phyloP scores from a whole-genome alignment of 2,113 vertebrate genomes.

The Boulengeromyrus knoepffleri region DNA sequence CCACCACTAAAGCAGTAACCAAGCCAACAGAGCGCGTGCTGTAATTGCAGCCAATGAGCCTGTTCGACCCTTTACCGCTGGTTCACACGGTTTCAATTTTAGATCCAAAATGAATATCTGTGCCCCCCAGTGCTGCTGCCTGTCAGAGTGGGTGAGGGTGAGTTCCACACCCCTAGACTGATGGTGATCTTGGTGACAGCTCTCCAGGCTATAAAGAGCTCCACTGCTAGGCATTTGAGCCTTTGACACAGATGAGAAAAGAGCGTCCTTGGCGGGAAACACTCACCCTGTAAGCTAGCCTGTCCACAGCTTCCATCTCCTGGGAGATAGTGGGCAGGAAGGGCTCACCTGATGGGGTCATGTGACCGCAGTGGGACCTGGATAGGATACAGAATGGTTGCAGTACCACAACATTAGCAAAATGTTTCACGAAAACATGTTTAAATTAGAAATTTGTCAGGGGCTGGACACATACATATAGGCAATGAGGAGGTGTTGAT shows the following conservation, averaged over 20 bases:
- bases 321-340: conserved; percentile 55
- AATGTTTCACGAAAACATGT: no score
- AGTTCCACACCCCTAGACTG: not conserved
- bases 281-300: conserved; percentile 49
- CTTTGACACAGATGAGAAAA: not conserved
- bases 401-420: not conserved
- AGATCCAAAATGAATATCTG: not conserved
- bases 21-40: not conserved
- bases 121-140: not conserved
- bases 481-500: not conserved
- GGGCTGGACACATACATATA: not conserved
- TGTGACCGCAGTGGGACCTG: conserved; percentile 52
- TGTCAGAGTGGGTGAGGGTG: not conserved
- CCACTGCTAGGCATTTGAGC: not conserved
- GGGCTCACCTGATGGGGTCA: conserved; percentile 42
- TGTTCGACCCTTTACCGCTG: not conserved
- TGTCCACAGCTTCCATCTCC: conserved; percentile 54
- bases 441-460: not conserved
- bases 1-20: not conserved
- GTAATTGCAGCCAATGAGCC: not conserved
- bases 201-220: not conserved
- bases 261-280: not conserved
- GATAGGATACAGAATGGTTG: not conserved
- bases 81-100: not conserved
- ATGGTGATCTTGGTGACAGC: not conserved